Conservation (phyloP, 2,113 vertebrate species). For the Lasiurus borealis region DNA sequence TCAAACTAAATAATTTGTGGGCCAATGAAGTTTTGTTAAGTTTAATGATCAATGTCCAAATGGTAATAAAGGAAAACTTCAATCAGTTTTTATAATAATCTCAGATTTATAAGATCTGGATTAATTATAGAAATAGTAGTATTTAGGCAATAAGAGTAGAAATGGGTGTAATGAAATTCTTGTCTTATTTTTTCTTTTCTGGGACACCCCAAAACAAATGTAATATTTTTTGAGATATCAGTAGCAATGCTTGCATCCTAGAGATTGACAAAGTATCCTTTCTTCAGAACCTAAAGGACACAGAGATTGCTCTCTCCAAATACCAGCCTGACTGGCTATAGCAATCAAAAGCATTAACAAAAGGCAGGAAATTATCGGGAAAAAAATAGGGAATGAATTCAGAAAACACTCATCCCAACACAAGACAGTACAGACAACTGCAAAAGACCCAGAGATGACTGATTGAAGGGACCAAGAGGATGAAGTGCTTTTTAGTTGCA, state of each 20-base stretch:
- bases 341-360: not conserved
- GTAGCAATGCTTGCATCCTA: not conserved
- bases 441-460: not conserved
- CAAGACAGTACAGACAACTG: not conserved
- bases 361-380: not conserved
- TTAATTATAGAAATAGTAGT: not conserved
- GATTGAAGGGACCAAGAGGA: not conserved
- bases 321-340: not conserved
- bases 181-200: not conserved
- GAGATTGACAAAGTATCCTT: not conserved
- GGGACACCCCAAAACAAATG: not conserved
- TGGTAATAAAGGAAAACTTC: not conserved
- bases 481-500: not conserved
- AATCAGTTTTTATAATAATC: not conserved
- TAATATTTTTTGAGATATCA: not conserved
- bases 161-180: not conserved
- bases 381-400: not conserved
- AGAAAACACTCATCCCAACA: not conserved
- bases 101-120: not conserved
- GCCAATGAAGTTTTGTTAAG: not conserved
- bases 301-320: not conserved
- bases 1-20: not conserved
- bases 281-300: not conserved
- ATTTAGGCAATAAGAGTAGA: not conserved
- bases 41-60: slow-evolving; percentile 41